Base-by-base conservation (phyloP, 2,797 vertebrate species). In the Heterohyrax brucei region DNA sequence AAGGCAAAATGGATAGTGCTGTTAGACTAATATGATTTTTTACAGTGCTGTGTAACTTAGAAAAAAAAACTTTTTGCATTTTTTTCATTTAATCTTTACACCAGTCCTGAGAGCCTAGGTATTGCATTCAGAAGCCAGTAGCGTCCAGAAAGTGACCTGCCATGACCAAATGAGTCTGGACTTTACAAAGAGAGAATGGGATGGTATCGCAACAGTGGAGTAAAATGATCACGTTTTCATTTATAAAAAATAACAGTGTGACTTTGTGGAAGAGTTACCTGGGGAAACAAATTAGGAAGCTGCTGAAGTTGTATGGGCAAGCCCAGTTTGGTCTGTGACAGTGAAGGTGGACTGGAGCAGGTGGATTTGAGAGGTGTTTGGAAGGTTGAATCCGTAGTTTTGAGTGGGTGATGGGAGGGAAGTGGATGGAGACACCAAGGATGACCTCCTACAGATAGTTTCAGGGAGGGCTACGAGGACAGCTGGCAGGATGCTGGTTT, bases 81-180 rank as follows among this genome's bases (percentile, higher is more conserved):
- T 93, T 95, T 50, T 24, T 33, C 70, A 76, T 86, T 61, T 30
- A 46, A 73, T 90, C 50, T 76, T 83, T 66, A 84, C 10, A 70
- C 4, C 19, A 66, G 62, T 48, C 78, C 30, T 62, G 7, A 30
- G 56, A 91, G 81, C 81, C 12, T 70, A 70, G 68, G n/a, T 18
- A 16, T 30, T 89, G 61, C 19, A 53, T 85, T 76, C 44, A 87
- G 39, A 76, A 1, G 30, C 62, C 33, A 33, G 12, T 13, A 44
- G 75, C 1, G 10, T 53, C 33, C 2, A 79, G 76, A 78, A 85
- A 12, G 3, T 59, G 39, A 21, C 14, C 30, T 33, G 50, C 24
- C 22, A 24, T 33, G 3, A 24, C 64, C 30, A 61, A 89, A 87
- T 10, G 24, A 61, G 13, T 59, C n/a, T n/a, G 9, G 30, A 26